A percentile compares a stretch with the other conserved stretches of the same genome.
Conservation (phyloP, 1,140 invertebrate genomes). For the Caerostris extrusa region DNA sequence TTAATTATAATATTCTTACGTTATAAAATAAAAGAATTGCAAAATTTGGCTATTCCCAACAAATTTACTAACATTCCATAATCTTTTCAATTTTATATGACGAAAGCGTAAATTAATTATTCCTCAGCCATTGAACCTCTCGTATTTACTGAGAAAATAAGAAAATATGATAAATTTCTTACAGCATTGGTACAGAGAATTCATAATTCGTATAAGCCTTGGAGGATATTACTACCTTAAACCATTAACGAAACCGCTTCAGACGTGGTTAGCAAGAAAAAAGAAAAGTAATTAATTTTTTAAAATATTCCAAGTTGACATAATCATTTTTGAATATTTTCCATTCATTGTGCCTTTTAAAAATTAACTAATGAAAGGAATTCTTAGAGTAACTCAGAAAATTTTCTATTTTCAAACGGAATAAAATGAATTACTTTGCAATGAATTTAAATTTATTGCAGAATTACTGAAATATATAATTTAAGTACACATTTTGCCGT, state of each 20-base stretch:
- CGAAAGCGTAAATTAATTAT: neutral
- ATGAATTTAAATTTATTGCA: neutral
- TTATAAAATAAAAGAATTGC: too few relatives aligned
- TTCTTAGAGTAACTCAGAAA: neutral
- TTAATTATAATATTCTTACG: too few relatives aligned
- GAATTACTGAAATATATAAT: too few relatives aligned
- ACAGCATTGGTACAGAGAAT: neutral
- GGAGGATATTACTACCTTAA: neutral
- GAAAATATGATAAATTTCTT: neutral
- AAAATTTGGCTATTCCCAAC: too few relatives aligned
- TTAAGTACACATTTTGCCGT: too few relatives aligned
- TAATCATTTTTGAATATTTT: neutral
- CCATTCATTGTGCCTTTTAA: neutral
- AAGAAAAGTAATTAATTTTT: neutral
- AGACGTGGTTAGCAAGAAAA: neutral
- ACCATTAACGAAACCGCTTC: neutral
- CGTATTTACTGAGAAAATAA: neutral
- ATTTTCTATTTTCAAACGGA: neutral
- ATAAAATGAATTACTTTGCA: neutral
- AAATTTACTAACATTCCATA: neutral
- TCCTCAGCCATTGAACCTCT: neutral
- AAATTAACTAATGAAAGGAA: neutral
- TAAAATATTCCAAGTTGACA: neutral
- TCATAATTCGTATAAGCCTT: neutral
- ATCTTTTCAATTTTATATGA: neutral